Evolutionary conservation across 2,888 invertebrate species (phyloP).

Genomic region (Epirrhoe alternata): DNA sequence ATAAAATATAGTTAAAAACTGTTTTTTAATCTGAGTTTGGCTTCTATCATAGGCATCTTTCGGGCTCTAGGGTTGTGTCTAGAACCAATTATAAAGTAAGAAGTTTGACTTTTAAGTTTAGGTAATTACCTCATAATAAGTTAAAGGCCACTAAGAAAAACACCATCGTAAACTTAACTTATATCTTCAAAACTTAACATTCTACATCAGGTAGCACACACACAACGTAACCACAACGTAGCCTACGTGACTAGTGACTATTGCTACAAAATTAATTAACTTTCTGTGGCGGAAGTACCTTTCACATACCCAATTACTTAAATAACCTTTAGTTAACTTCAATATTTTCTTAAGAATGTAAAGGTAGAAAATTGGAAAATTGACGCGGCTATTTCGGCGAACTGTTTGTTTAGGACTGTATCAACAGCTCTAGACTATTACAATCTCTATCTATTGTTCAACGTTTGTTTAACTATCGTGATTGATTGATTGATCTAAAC

Average conservation of each 20-base stretch:
- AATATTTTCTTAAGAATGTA: slow-evolving; percentile 11
- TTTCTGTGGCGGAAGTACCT: neutral
- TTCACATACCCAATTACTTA: neutral
- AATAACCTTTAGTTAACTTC: neutral
- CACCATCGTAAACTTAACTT: too few species aligned
- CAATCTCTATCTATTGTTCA: slow-evolving; percentile 9
- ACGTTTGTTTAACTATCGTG: slow-evolving; percentile 23
- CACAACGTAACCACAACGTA: too few species aligned
- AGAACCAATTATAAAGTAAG: too few species aligned
- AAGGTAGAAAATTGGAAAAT: slow-evolving; percentile 18
- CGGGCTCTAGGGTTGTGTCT: too few species aligned
- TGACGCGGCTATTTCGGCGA: slow-evolving; percentile 9
- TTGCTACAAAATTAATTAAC: neutral
- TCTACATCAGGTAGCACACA: too few species aligned
- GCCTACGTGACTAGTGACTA: too few species aligned
- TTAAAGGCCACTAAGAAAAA: too few species aligned
- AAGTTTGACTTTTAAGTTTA: too few species aligned
- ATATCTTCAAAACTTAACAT: too few species aligned
- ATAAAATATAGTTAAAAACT: slow-evolving; percentile 72
- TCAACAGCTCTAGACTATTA: slow-evolving; percentile 18
- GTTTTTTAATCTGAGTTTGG: slow-evolving; percentile 50
- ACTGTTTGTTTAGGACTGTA: slow-evolving; percentile 31
- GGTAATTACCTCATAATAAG: too few species aligned
- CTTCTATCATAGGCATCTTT: neutral
- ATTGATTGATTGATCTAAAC: neutral